Evolutionary conservation across 1,140 invertebrate species (phyloP).

Genomic region (Drosophila sucinea): DNA sequence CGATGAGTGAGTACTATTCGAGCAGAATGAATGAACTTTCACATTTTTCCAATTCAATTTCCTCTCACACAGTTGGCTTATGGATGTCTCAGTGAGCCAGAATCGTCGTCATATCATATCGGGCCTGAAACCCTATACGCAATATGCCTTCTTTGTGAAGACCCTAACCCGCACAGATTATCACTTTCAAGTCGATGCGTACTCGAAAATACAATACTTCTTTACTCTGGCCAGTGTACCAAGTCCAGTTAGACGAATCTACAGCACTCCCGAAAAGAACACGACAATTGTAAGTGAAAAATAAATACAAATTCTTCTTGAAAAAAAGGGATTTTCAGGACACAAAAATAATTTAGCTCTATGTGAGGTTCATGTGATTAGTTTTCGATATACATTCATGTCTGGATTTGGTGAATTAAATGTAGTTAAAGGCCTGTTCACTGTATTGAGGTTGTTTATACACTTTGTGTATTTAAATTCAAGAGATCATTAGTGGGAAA

Average conservation of each 20-base stretch:
- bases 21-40: no score
- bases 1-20: conserved; percentile 81
- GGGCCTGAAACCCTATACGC: conserved; percentile 91
- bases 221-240: conserved; percentile 84
- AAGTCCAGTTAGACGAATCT: conserved; percentile 56
- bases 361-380: no score
- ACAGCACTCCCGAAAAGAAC: conserved; percentile 39
- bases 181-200: conserved; percentile 88
- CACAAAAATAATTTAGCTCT: no score
- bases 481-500: no score
- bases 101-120: conserved; percentile 84
- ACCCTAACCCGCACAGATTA: conserved; percentile 89
- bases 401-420: no score
- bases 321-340: no score
- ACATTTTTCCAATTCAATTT: not conserved
- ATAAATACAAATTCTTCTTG: no score
- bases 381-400: no score
- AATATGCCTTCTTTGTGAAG: conserved; percentile 95
- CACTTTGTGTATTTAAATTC: no score
- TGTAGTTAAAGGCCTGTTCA: no score
- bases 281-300: conserved; percentile 57
- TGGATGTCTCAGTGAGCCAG: conserved; percentile 67
- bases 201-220: conserved; percentile 91
- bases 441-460: no score
- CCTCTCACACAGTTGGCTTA: conserved; percentile 74